Percentiles rank a stretch among this genome's conserved stretches.
phyloP scores from a whole-genome alignment of 2,113 vertebrate species.

The Lamprologus sp. region DNA sequence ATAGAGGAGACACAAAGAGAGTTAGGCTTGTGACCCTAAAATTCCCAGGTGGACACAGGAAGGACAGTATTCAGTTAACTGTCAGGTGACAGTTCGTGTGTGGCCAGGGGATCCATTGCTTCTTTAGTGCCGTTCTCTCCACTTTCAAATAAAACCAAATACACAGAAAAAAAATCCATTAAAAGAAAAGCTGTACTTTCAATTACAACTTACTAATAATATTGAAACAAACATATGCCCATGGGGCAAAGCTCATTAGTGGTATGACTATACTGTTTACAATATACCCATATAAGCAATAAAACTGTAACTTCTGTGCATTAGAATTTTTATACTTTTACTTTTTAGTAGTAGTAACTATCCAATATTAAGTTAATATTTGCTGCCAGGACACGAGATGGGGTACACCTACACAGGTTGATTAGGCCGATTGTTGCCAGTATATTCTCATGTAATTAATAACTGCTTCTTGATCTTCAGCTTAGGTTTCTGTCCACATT shows the following conservation, averaged over 20 bases:
- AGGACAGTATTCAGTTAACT: neutral
- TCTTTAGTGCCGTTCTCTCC: neutral
- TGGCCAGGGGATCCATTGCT: neutral
- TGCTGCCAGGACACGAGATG: neutral
- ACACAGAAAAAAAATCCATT: neutral
- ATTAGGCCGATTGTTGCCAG: neutral
- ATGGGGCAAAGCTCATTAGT: neutral
- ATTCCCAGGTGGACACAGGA: neutral
- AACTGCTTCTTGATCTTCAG: neutral
- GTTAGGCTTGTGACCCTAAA: neutral
- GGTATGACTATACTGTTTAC: neutral
- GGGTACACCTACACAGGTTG: neutral
- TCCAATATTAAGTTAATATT: neutral
- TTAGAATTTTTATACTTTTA: neutral
- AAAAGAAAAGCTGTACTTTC: neutral
- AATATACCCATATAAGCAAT: neutral
- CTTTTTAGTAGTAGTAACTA: neutral
- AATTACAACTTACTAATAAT: neutral
- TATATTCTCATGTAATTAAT: neutral
- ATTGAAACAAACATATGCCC: neutral
- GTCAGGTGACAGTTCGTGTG: neutral
- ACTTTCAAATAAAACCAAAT: neutral
- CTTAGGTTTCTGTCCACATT: neutral
- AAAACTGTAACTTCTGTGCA: neutral
- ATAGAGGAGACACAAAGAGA: neutral